Evolutionary conservation across 2,797 vertebrate species (phyloP).

Genomic region (Anisognathus igniventris): DNA sequence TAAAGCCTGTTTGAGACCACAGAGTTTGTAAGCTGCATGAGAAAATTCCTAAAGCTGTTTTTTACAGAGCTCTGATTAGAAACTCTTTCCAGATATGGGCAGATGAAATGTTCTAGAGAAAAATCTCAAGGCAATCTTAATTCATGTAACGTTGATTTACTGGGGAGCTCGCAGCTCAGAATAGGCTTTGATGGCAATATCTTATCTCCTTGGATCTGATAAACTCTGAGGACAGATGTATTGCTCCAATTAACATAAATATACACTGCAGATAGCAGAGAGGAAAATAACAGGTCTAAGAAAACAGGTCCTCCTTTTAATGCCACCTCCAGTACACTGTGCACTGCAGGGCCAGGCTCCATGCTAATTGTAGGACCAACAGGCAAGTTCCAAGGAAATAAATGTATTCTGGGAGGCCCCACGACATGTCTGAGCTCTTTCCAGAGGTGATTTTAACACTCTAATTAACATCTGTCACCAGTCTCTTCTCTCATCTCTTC

Average conservation of each 20-base stretch:
- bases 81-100: constrained; percentile 20
- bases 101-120: constrained; percentile 31
- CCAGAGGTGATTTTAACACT: not conserved
- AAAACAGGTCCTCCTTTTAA: constrained; percentile 11
- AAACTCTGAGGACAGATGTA: constrained; percentile 64
- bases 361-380: not conserved
- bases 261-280: constrained; percentile 3
- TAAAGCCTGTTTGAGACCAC: not conserved
- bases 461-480: constrained; percentile 25
- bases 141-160: constrained; percentile 44
- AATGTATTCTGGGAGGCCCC: not conserved
- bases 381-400: not conserved
- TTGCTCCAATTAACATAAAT: constrained; percentile 56
- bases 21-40: not conserved
- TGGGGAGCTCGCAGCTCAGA: constrained; percentile 15
- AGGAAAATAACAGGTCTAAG: not conserved
- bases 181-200: constrained; percentile 41
- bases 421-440: not conserved
- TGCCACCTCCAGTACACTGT: not conserved
- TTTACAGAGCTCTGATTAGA: constrained; percentile 2
- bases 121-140: constrained; percentile 57
- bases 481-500: not conserved
- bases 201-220: constrained; percentile 55
- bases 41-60: not conserved
- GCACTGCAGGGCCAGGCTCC: not conserved